Percentiles rank a stretch among this genome's conserved stretches.
phyloP scores from a whole-genome alignment of 2,888 invertebrate species.

The Resseliella maxima region DNA sequence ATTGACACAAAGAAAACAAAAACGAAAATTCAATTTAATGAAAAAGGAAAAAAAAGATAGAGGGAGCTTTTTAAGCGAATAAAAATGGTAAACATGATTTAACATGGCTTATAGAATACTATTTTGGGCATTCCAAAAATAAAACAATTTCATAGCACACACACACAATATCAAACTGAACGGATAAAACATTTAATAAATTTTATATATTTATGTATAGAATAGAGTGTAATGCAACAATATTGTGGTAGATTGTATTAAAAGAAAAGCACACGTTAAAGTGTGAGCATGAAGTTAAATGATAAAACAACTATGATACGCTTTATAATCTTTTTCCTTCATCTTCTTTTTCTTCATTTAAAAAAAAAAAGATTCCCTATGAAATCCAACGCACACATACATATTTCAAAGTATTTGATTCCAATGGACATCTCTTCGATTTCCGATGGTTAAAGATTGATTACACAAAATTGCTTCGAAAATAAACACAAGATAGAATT shows the following conservation, averaged over 20 bases:
- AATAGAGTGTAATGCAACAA: background rate
- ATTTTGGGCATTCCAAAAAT: constrained; percentile 28
- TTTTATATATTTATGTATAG: background rate
- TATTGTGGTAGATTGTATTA: background rate
- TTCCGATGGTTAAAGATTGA: background rate
- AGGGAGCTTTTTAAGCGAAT: constrained; percentile 24
- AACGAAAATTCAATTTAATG: background rate
- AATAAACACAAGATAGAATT: background rate
- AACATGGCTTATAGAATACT: background rate
- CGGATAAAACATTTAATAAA: background rate
- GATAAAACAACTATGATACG: background rate
- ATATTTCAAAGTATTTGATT: constrained; percentile 24
- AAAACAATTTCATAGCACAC: constrained; percentile 9
- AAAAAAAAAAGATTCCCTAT: too few species aligned
- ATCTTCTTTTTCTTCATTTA: too few species aligned
- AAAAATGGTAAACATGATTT: background rate
- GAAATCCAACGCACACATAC: constrained; percentile 19
- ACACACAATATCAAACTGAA: background rate
- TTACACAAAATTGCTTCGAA: background rate
- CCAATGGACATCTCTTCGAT: background rate
- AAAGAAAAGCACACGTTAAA: background rate
- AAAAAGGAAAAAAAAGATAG: background rate
- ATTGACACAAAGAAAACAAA: background rate
- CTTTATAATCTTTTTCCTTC: background rate
- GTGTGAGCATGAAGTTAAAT: background rate